Evolutionary conservation across 2,888 invertebrate genomes (phyloP), one percentile per base, ranked within the genome.

Genomic region (Buathra laborator): DNA sequence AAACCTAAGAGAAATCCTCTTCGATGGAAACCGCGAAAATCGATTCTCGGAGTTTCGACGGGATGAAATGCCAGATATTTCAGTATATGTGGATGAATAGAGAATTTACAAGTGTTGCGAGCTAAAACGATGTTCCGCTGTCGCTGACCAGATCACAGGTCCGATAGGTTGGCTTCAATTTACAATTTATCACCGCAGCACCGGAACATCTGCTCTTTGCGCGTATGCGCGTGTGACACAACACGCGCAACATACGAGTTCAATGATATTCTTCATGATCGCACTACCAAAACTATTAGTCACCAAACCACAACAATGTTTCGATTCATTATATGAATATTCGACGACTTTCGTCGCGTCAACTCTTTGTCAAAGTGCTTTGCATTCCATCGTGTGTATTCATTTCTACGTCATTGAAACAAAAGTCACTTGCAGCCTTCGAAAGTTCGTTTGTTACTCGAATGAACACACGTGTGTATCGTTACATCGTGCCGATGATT

Each of bases 21-120:
- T 53, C 19, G 19, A 24, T 56, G 56, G 24, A 56, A 56, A 56
- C 56, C 12, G 24, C 12, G 56, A 56, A 24, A 56, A 56, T 56
- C 24, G 56, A 56, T 56, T 56, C 12, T 12, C 56, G 10, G 19
- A 56, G 56, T 19, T 56, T 24, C 56, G 10, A 10, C 12, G 19
- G 24, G 10, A 12, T 10, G 56, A 56, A 24, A 24, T 56, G 19
- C 24, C 56, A 10, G 24, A 56, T 24, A 24, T 56, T 56, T 9
- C 3, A 24, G 24, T 24, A 53, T 10, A 16, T 9, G 53, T 19
- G 53, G 16, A 24, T 24, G 24, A 24, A 9, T 9, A 4, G 56
- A 56, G 24, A 56, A 24, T 12, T 19, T 56, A 19, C 56, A 2
- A 3, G 56, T 19, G 56, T 56, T 24, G 10, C 19, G 4, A 56